phyloP scores from a whole-genome alignment of 2,888 invertebrate genomes.

The Malachius bipustulatus region DNA sequence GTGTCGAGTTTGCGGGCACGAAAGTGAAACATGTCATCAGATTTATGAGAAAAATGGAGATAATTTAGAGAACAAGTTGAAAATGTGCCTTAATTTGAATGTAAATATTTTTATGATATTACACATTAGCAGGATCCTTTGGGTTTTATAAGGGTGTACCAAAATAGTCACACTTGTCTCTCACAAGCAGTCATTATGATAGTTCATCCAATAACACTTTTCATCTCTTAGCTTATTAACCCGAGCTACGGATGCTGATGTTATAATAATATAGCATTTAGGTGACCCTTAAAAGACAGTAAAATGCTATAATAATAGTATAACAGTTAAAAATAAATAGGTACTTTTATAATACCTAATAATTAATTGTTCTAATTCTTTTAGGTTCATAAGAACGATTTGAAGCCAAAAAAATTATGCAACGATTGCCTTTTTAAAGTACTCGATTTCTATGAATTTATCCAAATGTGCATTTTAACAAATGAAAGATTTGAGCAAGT shows the following conservation, averaged over 20 bases:
- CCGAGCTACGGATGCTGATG: too few relatives aligned
- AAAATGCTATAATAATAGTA: too few relatives aligned
- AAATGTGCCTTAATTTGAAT: conserved; percentile 31
- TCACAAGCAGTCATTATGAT: too few relatives aligned
- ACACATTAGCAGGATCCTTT: conserved; percentile 6
- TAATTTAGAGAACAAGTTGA: conserved; percentile 32
- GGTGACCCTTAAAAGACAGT: too few relatives aligned
- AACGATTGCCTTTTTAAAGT: conserved; percentile 32
- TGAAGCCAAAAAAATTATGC: conserved; percentile 35
- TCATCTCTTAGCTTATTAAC: too few relatives aligned
- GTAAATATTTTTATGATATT: conserved; percentile 24
- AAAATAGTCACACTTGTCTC: too few relatives aligned
- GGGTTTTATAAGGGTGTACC: too few relatives aligned
- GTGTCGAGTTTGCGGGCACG: conserved; percentile 32
- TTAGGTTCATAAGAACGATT: conserved; percentile 31
- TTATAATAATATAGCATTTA: too few relatives aligned
- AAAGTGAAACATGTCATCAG: conserved; percentile 28
- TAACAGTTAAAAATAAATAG: conserved; percentile 10
- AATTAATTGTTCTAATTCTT: conserved; percentile 16
- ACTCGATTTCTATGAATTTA: conserved; percentile 31
- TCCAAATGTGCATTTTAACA: conserved; percentile 29
- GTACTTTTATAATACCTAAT: conserved; percentile 8
- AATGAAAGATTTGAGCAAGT: conserved; percentile 33
- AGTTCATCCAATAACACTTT: too few relatives aligned
- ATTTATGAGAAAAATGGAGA: conserved; percentile 28